Conservation (phyloP, 2,888 invertebrate species). For the Fragum whitleyi region DNA sequence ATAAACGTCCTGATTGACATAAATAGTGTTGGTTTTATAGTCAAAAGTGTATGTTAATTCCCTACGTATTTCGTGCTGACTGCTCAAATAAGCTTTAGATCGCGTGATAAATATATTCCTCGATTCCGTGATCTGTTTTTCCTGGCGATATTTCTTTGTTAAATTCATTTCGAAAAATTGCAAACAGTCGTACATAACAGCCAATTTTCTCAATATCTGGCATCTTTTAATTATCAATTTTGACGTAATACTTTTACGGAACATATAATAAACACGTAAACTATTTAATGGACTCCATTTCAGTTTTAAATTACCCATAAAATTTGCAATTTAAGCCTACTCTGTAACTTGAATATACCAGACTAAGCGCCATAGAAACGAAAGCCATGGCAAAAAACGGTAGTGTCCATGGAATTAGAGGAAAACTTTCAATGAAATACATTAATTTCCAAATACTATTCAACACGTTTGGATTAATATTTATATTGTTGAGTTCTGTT, state of each 20-base stretch:
- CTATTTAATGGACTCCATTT: constrained; percentile 12
- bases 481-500: constrained; percentile 35
- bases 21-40: background rate
- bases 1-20: background rate
- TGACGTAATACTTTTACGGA: background rate
- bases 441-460: constrained; percentile 40
- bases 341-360: background rate
- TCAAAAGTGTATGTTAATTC: background rate
- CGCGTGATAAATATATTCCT: constrained; percentile 6
- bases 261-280: background rate
- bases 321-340: background rate
- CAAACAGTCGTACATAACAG: constrained; percentile 4
- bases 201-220: background rate
- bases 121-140: background rate
- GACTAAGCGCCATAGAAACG: background rate
- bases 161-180: constrained; percentile 8
- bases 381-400: background rate
- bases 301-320: background rate
- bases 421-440: constrained; percentile 3
- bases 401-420: constrained; percentile 1
- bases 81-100: background rate
- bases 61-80: background rate
- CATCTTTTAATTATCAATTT: constrained; percentile 20
- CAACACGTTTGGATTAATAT: constrained; percentile 38
- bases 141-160: constrained; percentile 11